Evolutionary conservation across 2,797 vertebrate species (phyloP).

Genomic region (Mus minutoides): DNA sequence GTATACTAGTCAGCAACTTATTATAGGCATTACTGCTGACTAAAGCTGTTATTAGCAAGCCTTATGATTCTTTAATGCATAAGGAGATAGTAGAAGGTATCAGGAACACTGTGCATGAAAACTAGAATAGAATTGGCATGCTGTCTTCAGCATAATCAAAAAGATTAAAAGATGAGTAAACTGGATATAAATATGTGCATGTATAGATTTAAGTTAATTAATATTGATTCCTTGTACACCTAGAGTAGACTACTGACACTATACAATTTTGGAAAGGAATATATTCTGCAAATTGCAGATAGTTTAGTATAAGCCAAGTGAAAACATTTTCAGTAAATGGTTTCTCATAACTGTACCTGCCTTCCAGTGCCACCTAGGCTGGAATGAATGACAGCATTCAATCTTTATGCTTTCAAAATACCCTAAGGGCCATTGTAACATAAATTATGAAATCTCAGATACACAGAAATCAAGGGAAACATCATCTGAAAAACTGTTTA

Average conservation of each 20-base stretch:
- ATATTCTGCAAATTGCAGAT: background rate
- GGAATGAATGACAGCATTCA: background rate
- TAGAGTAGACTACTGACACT: background rate
- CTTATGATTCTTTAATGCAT: background rate
- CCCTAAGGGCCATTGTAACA: background rate
- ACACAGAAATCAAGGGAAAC: background rate
- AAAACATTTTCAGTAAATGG: background rate
- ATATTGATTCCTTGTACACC: background rate
- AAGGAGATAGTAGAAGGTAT: background rate
- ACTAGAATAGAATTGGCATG: background rate
- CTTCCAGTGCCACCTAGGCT: background rate
- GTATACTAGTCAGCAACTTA: background rate
- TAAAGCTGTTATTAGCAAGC: background rate
- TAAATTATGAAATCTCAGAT: background rate
- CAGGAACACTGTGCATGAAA: background rate
- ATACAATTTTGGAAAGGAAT: background rate
- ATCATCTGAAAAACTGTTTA: background rate
- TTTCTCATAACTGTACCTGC: background rate
- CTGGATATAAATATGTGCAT: background rate
- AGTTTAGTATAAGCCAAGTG: background rate
- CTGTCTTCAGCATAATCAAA: background rate
- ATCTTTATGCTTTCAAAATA: background rate
- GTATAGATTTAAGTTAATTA: background rate
- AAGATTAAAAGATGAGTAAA: background rate
- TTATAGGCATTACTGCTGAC: background rate